These are phyloP conservation scores for Zeus faber DNA, from an alignment of 2,113 vertebrate species.

Conservation along the genomic window DNA sequence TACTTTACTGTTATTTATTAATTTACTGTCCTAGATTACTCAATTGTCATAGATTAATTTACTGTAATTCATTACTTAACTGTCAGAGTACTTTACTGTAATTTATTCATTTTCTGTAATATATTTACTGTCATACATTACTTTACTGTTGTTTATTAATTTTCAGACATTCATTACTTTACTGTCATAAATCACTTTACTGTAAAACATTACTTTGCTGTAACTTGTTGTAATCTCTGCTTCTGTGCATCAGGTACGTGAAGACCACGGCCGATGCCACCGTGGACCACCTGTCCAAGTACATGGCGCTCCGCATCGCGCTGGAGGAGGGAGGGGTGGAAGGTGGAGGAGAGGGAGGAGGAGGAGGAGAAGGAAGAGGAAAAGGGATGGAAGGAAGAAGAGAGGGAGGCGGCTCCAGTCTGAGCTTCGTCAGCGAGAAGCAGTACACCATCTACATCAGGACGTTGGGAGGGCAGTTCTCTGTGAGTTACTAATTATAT, in stretches of 20 bases:
- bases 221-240: background rate
- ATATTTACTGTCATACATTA: no score
- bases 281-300: conserved; percentile 88
- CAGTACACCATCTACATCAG: conserved; percentile 90
- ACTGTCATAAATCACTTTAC: background rate
- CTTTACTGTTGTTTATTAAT: no score
- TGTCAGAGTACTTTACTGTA: no score
- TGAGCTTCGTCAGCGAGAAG: conserved; percentile 80
- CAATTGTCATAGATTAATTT: no score
- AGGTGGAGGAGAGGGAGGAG: conserved; percentile 20
- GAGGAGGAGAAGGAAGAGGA: conserved; percentile 16
- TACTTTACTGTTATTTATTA: no score
- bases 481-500: conserved; percentile 66
- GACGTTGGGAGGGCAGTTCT: conserved; percentile 80
- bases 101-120: no score
- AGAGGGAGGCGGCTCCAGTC: conserved; percentile 36
- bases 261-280: conserved; percentile 90
- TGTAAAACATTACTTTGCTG: background rate
- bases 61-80: no score
- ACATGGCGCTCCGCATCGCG: conserved; percentile 85
- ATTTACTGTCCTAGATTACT: no score
- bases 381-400: no score
- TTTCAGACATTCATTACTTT: no score
- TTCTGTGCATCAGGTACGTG: conserved; percentile 73
- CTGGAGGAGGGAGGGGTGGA: conserved; percentile 73